These are phyloP conservation scores for Spodoptera exigua DNA, from an alignment of 2,888 invertebrate species.

Conservation along the genomic window DNA sequence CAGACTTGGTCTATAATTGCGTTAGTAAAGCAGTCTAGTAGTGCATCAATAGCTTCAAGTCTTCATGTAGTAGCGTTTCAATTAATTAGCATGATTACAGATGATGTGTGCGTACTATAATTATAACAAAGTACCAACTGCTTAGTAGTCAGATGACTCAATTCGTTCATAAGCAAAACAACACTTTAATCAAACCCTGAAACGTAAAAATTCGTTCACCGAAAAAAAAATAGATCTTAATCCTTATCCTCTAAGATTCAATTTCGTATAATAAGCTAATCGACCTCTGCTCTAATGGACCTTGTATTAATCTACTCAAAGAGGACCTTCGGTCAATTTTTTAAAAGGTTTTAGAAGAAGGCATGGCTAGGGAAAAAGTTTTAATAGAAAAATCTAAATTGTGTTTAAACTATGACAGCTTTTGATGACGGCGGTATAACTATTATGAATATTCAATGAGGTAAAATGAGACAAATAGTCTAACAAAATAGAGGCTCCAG, in stretches of 20 bases:
- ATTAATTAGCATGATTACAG: too few species aligned
- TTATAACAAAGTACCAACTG: not conserved
- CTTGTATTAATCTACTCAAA: conserved; percentile 2
- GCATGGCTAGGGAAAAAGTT: not conserved
- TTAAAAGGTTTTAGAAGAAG: not conserved
- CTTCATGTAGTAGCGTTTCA: too few species aligned
- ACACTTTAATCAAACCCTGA: conserved; percentile 15
- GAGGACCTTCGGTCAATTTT: not conserved
- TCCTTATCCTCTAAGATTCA: not conserved
- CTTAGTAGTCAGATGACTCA: conserved; percentile 1
- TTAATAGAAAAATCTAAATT: not conserved
- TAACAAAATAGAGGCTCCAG: too few species aligned
- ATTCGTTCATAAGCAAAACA: conserved; percentile 20
- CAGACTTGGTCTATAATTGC: too few species aligned
- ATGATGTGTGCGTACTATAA: too few species aligned
- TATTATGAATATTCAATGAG: not conserved
- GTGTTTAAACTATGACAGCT: not conserved
- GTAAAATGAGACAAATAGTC: not conserved
- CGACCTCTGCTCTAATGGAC: not conserved
- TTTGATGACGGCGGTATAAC: not conserved
- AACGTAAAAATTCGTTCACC: not conserved
- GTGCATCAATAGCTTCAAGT: too few species aligned
- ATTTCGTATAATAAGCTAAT: conserved; percentile 1
- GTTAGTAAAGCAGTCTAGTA: too few species aligned
- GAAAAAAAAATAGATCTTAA: not conserved